Conservation (phyloP, 2,113 vertebrate species). For the Marmota monax region DNA sequence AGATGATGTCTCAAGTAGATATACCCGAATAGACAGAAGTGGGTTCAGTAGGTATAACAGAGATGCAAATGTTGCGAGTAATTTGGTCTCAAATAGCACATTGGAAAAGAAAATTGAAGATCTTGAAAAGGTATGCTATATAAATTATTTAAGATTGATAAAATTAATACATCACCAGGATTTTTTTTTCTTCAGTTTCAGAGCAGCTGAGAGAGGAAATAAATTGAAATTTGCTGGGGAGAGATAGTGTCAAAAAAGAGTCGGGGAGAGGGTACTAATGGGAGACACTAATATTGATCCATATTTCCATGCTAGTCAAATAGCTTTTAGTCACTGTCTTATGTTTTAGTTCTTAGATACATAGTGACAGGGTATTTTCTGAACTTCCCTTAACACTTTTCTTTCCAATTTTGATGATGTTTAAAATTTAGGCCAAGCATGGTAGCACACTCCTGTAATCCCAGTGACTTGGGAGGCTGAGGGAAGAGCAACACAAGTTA, state of each 20-base stretch:
- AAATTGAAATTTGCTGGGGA: not conserved
- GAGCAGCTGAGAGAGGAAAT: not conserved
- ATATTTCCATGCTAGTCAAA: not conserved
- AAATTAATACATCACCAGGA: not conserved
- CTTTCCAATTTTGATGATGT: not conserved
- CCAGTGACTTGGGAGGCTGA: too few relatives aligned
- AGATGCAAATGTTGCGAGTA: conserved; percentile 88
- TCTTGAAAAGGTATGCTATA: conserved; percentile 93
- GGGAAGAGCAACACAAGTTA: too few relatives aligned
- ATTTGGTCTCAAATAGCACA: conserved; percentile 83
- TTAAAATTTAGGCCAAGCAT: not conserved
- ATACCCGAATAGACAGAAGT: conserved; percentile 88
- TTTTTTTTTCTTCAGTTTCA: conserved; percentile 16
- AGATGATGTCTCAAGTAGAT: conserved; percentile 90
- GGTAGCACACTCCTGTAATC: too few relatives aligned
- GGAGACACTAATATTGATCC: not conserved
- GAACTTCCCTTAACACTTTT: not conserved
- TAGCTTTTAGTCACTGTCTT: not conserved
- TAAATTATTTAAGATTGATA: conserved; percentile 56
- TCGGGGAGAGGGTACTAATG: not conserved
- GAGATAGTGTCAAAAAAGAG: not conserved
- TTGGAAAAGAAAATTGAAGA: conserved; percentile 96
- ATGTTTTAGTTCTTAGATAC: not conserved
- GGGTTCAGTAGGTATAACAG: conserved; percentile 88
- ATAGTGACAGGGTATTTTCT: not conserved